phyloP scores from a whole-genome alignment of 2,888 invertebrate species.

The Stenurella melanura region DNA sequence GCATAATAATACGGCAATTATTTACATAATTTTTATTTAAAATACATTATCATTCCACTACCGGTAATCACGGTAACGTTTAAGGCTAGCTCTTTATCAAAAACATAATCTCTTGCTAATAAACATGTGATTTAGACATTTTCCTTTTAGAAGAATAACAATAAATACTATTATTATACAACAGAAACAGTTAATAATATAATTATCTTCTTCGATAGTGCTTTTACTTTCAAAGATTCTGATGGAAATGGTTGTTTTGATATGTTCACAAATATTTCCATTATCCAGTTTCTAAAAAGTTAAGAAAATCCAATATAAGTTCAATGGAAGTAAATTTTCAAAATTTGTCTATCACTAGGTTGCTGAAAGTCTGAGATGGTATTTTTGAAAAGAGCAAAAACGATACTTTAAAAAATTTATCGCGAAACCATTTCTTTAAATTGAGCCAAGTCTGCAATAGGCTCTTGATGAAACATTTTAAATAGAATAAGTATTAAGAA shows the following conservation, averaged over 20 bases:
- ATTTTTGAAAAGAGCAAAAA: too few species aligned
- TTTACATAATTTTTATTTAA: neutral
- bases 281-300: too few species aligned
- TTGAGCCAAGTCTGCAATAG: too few species aligned
- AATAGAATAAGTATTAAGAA: too few species aligned
- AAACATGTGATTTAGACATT: neutral
- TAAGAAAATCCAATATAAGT: too few species aligned
- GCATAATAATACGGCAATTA: conserved; percentile 1
- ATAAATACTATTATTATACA: neutral
- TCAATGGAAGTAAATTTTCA: too few species aligned
- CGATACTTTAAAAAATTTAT: too few species aligned
- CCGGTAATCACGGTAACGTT: neutral
- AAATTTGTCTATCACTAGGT: too few species aligned
- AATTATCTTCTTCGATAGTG: neutral
- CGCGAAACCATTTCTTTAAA: too few species aligned
- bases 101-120: conserved; percentile 7
- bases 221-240: neutral
- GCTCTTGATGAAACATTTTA: too few species aligned
- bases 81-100: neutral
- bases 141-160: neutral
- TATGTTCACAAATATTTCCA: too few species aligned
- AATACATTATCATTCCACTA: neutral
- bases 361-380: too few species aligned
- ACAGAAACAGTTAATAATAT: neutral
- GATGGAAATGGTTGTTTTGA: neutral